Evolutionary conservation across 1,140 invertebrate species (phyloP), one percentile per base, ranked within the genome.

Genomic region (Cydia strobilella): DNA sequence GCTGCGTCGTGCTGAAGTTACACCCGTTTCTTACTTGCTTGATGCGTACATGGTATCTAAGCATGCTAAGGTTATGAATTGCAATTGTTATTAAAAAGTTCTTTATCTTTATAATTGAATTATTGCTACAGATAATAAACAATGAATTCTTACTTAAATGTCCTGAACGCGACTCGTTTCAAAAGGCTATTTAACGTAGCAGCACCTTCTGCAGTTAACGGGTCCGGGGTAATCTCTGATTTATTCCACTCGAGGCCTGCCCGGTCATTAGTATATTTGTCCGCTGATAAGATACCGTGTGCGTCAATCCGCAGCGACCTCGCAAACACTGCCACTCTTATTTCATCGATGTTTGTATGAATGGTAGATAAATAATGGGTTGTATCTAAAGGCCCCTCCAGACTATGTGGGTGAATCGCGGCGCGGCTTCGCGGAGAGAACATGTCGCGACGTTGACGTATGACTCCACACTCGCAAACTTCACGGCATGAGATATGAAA

Each of bases 231-330:
- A 73, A 51, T 51, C 45, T 48, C 25, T 48, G 54, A 35, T 59
- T 25, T 42, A 54, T 48, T n/a, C 54, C 54, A 54, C 45, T 59
- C 45, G 31, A 73, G 6, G 27, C 27, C 65, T 59, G 27, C 31
- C 27, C 65, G 65, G 69, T 78, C 75, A 77, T 78, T 77, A 78
- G 74, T 76, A 74, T 77, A 82, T 79, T 79, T 79, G 69, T 74
- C 66, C 75, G 54, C 81, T 81, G 84, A 86, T 86, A 85, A 79
- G 75, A 79, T 80, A 82, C 20, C 59, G 65, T 63, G 79, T 81
- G 81, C 83, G 83, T 86, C 86, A 84, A 80, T 79, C 80, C 82
- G 78, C 81, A 78, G 79, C 83, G 80, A 76, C 80, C 78, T 79
- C 76, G 74, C 72, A 74, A 73, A 72, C 65, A 69, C 65, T 69